Conservation (phyloP, 2,797 vertebrate species). For the Phoeniculus purpureus region DNA sequence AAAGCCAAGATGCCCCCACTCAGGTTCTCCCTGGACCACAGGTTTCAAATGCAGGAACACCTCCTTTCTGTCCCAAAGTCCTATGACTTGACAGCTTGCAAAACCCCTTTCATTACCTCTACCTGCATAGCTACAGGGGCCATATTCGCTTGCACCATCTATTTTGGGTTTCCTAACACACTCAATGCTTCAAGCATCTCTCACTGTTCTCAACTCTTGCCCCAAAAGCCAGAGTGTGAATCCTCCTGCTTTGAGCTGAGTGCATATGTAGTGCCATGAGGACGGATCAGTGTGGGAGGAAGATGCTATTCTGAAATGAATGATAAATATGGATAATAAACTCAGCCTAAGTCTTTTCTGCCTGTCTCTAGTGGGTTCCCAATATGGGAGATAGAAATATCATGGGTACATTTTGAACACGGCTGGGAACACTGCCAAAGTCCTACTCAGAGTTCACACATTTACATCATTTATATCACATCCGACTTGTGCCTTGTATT, state of each 20-base stretch:
- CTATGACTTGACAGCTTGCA: background rate
- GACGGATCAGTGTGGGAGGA: slow-evolving; percentile 49
- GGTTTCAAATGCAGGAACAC: background rate
- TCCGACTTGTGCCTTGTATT: slow-evolving; percentile 60
- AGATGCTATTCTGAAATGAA: slow-evolving; percentile 67
- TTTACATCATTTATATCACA: slow-evolving; percentile 70
- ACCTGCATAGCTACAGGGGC: background rate
- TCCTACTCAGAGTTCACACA: slow-evolving; percentile 70
- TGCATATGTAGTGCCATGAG: background rate
- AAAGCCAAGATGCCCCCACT: background rate
- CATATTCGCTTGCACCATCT: slow-evolving; percentile 20
- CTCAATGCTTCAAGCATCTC: background rate
- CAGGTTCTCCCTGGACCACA: background rate
- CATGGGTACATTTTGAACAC: slow-evolving; percentile 68
- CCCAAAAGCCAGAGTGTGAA: slow-evolving; percentile 49
- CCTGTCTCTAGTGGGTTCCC: slow-evolving; percentile 52
- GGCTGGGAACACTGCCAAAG: slow-evolving; percentile 57
- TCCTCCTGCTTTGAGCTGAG: slow-evolving; percentile 22
- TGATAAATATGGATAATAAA: slow-evolving; percentile 65
- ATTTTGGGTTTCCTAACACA: slow-evolving; percentile 16
- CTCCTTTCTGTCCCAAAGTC: background rate
- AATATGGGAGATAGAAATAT: slow-evolving; percentile 67
- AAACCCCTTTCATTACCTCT: background rate
- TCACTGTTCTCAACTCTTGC: slow-evolving; percentile 34
- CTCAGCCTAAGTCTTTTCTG: slow-evolving; percentile 53